Percentiles rank a stretch among this genome's conserved stretches.
Conservation (phyloP, 2,888 invertebrate genomes). For the Scaptomyza caliginosa region DNA sequence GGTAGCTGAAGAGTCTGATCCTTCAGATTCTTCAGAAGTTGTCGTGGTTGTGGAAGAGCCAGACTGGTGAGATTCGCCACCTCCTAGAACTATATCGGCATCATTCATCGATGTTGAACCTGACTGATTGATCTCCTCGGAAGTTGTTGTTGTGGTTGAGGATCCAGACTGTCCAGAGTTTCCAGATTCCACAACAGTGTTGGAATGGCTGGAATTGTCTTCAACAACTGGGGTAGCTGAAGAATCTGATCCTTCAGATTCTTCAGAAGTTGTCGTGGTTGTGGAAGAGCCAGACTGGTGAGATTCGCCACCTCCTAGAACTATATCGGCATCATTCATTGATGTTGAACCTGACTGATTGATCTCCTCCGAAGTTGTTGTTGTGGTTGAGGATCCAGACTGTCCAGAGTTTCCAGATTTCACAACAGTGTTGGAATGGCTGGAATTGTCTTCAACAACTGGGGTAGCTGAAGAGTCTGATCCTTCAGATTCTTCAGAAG, state of each 20-base stretch:
- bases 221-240: not conserved
- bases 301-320: not conserved
- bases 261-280: not conserved
- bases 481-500: slow-evolving; percentile 1
- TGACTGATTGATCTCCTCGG: not conserved
- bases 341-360: not conserved
- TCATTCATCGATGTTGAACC: not conserved
- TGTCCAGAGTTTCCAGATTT: slow-evolving; percentile 4
- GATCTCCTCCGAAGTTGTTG: not conserved
- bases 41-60: slow-evolving; percentile 19
- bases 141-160: slow-evolving; percentile 1
- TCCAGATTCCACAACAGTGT: not conserved
- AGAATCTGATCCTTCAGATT: not conserved
- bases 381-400: not conserved
- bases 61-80: not conserved
- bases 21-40: slow-evolving; percentile 9
- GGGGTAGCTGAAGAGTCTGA: not conserved
- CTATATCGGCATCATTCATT: not conserved
- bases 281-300: slow-evolving; percentile 4
- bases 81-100: not conserved
- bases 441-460: not conserved
- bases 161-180: not conserved
- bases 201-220: not conserved
- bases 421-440: not conserved
- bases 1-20: not conserved